Evolutionary conservation across 2,888 invertebrate species (phyloP), one percentile per base, ranked within the genome.

Genomic region (Ormia ochracea): DNA sequence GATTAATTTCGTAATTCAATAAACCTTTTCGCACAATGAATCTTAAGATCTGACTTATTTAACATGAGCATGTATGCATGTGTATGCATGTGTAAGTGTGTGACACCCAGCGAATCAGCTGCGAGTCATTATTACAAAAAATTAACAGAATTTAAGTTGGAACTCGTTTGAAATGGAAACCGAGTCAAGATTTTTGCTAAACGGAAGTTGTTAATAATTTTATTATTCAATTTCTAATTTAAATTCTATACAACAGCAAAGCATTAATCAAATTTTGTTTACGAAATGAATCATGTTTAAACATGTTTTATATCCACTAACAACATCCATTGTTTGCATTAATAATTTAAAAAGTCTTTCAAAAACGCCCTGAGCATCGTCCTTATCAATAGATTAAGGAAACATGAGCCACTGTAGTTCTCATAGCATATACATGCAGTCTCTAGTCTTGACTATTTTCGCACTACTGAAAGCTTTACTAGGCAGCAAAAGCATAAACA

Each of bases 241-340:
- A 12, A 45, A 23, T 12, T 45, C 4, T 45, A 12, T 23, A 21
- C 21, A 45, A 45, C 19, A n/a, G n/a, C n/a, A 19, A 81, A 84
- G 81, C 85, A 86, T 86, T 86, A 85, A 86, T 86, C 86, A 86
- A 86, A 59, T 38, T 17, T 9, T 14, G 6, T 17, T 14, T 41
- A 6, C 3, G 28, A 28, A 28, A 4, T 4, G 3, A n/a, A n/a
- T 4, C 2, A n/a, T n/a, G n/a, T n/a, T n/a, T n/a, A n/a, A n/a
- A n/a, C n/a, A n/a, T n/a, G n/a, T n/a, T n/a, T n/a, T n/a, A 36
- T n/a, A 38, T 86, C 86, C 85, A 85, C 84, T 86, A n/a, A 23
- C 84, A 83, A 83, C 83, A 83, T 83, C 43, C 82, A 74, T 2
- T 14, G 38, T 41, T 6, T 28, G 38, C 23, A 1, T 17, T 3